phyloP scores from a whole-genome alignment of 2,797 vertebrate genomes.

The Platyrinchus mystaceus region DNA sequence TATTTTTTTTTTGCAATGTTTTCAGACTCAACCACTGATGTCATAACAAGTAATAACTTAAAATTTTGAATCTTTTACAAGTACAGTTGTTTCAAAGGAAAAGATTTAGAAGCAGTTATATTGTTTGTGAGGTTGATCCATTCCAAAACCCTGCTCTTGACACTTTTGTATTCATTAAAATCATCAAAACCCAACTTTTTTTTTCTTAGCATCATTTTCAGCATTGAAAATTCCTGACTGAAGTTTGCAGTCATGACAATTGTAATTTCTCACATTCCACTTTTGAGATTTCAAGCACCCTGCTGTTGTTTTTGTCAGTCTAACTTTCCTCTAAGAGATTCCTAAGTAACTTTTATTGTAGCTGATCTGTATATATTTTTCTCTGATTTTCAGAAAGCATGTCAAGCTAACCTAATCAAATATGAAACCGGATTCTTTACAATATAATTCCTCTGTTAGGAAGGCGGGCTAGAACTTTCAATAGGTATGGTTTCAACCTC shows the following conservation, averaged over 20 bases:
- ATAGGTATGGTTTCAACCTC: neutral
- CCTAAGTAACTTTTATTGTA: neutral
- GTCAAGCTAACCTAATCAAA: conserved; percentile 32
- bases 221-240: neutral
- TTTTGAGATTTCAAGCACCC: neutral
- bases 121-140: neutral
- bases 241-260: neutral
- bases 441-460: neutral
- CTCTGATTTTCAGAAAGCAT: neutral
- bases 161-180: neutral
- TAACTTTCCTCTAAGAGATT: neutral
- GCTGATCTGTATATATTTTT: neutral
- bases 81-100: neutral
- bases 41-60: neutral
- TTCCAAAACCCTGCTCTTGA: rapidly evolving
- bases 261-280: neutral
- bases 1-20: neutral
- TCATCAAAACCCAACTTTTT: neutral
- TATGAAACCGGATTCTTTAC: neutral
- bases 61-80: neutral
- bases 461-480: neutral
- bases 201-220: neutral
- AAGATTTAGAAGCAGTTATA: neutral
- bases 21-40: neutral
- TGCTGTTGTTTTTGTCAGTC: neutral